Conservation (phyloP, 1,140 invertebrate species). For the Bursaphelenchus mucronatus region DNA sequence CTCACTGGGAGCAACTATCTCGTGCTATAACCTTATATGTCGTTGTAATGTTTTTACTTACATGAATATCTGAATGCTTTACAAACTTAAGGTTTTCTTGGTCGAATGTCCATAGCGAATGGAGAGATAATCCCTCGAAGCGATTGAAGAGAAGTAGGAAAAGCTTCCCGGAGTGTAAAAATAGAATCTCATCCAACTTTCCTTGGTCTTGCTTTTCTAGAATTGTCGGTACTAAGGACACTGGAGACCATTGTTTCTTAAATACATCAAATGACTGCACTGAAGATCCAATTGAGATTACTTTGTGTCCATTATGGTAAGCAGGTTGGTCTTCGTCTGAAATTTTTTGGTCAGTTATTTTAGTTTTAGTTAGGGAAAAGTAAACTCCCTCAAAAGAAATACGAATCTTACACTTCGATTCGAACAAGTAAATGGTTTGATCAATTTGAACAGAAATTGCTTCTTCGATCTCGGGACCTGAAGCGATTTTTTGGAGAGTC, state of each 20-base stretch:
- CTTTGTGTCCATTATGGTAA: conserved; percentile 11
- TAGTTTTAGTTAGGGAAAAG: too few species aligned
- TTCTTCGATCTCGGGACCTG: neutral
- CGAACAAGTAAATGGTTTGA: conserved; percentile 12
- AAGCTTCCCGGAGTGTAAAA: conserved; percentile 1
- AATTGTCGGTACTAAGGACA: neutral
- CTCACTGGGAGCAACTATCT: neutral
- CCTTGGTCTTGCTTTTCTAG: conserved; percentile 3
- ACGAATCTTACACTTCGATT: conserved; percentile 14
- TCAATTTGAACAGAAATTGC: conserved; percentile 6
- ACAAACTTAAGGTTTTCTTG: conserved; percentile 4
- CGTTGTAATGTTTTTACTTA: conserved; percentile 8
- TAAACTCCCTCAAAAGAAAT: neutral
- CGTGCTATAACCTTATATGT: neutral
- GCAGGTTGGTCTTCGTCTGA: conserved; percentile 18
- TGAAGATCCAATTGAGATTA: conserved; percentile 1
- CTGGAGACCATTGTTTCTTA: conserved; percentile 6
- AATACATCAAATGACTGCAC: conserved; percentile 1
- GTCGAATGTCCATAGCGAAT: conserved; percentile 11
- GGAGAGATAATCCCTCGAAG: conserved; percentile 11
- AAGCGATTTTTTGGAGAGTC: too few species aligned
- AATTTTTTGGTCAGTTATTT: too few species aligned
- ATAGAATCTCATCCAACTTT: conserved; percentile 7
- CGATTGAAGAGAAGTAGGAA: conserved; percentile 20
- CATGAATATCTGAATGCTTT: conserved; percentile 13